Evolutionary conservation across 1,140 invertebrate genomes (phyloP).

Genomic region (Leptopilina clavipes): DNA sequence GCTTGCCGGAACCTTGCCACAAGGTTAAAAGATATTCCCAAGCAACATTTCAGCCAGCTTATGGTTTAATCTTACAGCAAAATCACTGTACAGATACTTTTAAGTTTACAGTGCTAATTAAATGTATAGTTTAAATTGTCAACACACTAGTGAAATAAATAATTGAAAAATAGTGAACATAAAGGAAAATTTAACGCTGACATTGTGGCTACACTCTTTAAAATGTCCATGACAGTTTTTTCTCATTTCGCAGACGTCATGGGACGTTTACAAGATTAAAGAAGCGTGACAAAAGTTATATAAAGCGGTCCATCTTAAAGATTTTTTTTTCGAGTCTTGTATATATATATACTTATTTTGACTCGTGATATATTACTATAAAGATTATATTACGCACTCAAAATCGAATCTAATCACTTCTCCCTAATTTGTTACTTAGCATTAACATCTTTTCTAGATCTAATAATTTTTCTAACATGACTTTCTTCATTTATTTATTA

Average conservation of each 20-base stretch:
- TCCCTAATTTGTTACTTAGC: too few relatives aligned
- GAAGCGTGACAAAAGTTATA: neutral
- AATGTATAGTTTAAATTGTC: neutral
- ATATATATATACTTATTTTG: too few relatives aligned
- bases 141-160: neutral
- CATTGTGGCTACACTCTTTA: neutral
- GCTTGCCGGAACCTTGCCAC: too few relatives aligned
- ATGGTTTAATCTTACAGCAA: too few relatives aligned
- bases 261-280: neutral
- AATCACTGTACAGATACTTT: too few relatives aligned
- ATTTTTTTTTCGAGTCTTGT: neutral
- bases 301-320: neutral
- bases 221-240: neutral
- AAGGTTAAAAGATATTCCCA: too few relatives aligned
- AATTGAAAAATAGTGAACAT: neutral
- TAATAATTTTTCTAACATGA: too few relatives aligned
- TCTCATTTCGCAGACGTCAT: neutral
- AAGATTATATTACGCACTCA: too few relatives aligned
- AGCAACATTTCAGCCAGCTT: too few relatives aligned
- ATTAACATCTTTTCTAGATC: neutral
- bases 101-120: too few relatives aligned
- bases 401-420: too few relatives aligned
- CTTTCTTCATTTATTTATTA: neutral
- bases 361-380: too few relatives aligned
- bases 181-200: neutral